These are phyloP conservation scores for Tuta absoluta DNA, from an alignment of 2,888 invertebrate genomes.

Conservation along the genomic window DNA sequence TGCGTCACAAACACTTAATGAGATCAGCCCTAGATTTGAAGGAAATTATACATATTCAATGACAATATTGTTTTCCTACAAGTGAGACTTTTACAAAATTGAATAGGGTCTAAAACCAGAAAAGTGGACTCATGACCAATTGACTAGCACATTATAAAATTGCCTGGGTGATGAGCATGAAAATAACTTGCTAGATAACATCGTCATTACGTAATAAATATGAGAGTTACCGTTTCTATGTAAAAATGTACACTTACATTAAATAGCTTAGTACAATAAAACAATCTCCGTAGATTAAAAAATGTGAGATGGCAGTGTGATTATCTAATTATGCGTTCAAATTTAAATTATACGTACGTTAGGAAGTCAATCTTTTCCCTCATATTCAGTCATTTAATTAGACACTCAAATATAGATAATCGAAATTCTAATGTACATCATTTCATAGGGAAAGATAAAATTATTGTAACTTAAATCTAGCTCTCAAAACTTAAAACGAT, in stretches of 20 bases:
- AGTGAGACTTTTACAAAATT: neutral
- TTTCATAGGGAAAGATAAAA: neutral
- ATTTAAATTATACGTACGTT: neutral
- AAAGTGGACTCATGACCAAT: conserved; percentile 25
- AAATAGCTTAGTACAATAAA: conserved; percentile 48
- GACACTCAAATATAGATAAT: neutral
- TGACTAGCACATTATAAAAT: conserved; percentile 36
- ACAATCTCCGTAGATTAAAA: conserved; percentile 43
- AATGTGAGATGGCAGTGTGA: conserved; percentile 49
- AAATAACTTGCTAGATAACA: conserved; percentile 51
- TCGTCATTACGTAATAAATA: conserved; percentile 40
- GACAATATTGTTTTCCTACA: neutral
- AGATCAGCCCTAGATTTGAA: neutral
- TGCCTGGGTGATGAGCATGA: conserved; percentile 54
- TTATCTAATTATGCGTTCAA: conserved; percentile 33
- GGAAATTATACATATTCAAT: neutral
- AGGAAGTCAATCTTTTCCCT: conserved; percentile 5
- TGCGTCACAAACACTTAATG: neutral
- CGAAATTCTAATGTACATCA: neutral
- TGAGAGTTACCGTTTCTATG: conserved; percentile 51
- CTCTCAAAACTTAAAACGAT: neutral
- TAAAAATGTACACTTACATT: conserved; percentile 61
- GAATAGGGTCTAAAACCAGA: conserved; percentile 2
- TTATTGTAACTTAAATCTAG: conserved; percentile 2
- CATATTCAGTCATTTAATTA: conserved; percentile 1